A percentile compares a stretch with the other conserved stretches of the same genome.
Conservation (phyloP, 2,113 vertebrate genomes). For the Tyto alba region DNA sequence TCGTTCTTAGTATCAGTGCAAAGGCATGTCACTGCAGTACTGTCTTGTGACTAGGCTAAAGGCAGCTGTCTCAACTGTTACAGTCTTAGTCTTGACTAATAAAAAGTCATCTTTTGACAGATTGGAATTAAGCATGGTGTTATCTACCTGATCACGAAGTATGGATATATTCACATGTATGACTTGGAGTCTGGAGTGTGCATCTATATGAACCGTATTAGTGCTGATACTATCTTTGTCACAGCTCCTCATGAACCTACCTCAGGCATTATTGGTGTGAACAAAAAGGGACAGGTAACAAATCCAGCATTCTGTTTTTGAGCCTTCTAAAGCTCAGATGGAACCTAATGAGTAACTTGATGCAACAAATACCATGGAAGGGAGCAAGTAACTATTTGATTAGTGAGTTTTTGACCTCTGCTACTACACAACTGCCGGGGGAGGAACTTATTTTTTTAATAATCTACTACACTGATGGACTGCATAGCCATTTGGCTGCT, state of each 20-base stretch:
- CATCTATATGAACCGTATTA: conserved; percentile 93
- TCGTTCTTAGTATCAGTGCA: background rate
- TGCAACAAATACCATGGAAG: background rate
- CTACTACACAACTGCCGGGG: background rate
- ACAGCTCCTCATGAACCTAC: conserved; percentile 88
- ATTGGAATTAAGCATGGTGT: conserved; percentile 88
- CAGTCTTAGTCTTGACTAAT: background rate
- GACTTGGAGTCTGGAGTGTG: conserved; percentile 90
- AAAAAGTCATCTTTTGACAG: conserved; percentile 46
- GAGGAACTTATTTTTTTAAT: background rate
- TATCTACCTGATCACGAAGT: conserved; percentile 92
- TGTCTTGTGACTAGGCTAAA: background rate
- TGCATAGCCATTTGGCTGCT: background rate
- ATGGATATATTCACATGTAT: conserved; percentile 91
- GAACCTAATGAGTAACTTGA: background rate
- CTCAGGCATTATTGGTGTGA: conserved; percentile 91
- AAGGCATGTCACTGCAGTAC: background rate
- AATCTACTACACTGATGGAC: background rate
- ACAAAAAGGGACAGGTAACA: conserved; percentile 91
- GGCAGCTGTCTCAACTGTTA: background rate
- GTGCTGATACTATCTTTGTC: conserved; percentile 91
- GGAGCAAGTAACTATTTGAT: background rate
- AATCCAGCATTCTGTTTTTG: background rate
- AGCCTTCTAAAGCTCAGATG: background rate
- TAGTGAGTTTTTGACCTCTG: background rate